Evolutionary conservation across 2,888 invertebrate genomes (phyloP).

Genomic region (Noctua pronuba): DNA sequence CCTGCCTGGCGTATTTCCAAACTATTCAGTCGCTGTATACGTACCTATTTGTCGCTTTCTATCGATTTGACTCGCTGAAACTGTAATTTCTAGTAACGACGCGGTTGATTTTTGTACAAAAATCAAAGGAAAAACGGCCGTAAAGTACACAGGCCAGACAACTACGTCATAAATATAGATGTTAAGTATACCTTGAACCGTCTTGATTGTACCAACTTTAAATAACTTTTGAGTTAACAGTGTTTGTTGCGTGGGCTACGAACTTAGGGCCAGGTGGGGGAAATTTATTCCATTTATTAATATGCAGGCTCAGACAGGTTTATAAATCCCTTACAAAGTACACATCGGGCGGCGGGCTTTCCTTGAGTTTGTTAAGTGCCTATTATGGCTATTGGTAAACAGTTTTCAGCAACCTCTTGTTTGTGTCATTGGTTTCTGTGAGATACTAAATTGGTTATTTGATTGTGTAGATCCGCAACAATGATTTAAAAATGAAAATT

Average conservation of each 20-base stretch:
- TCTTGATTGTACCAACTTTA: slow-evolving; percentile 64
- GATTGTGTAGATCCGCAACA: background rate
- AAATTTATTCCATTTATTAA: slow-evolving; percentile 69
- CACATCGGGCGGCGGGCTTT: slow-evolving; percentile 34
- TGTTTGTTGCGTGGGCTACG: slow-evolving; percentile 63
- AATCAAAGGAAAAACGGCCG: slow-evolving; percentile 12
- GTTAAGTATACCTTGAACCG: slow-evolving; percentile 50
- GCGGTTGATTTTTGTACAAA: slow-evolving; percentile 3
- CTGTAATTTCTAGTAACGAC: slow-evolving; percentile 76
- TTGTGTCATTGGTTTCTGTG: slow-evolving; percentile 1
- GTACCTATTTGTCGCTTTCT: slow-evolving; percentile 78
- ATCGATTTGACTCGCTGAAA: slow-evolving; percentile 86
- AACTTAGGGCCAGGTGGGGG: slow-evolving; percentile 57
- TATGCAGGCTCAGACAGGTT: slow-evolving; percentile 60
- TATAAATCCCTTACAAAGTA: slow-evolving; percentile 63
- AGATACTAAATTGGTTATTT: background rate
- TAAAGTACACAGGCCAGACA: slow-evolving; percentile 32
- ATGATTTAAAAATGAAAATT: background rate
- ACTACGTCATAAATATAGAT: slow-evolving; percentile 51
- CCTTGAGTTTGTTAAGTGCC: slow-evolving; percentile 48
- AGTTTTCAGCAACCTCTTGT: slow-evolving; percentile 43
- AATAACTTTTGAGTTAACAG: slow-evolving; percentile 66
- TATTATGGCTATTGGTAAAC: slow-evolving; percentile 57
- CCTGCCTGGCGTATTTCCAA: slow-evolving; percentile 85
- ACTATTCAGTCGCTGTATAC: slow-evolving; percentile 73